phyloP scores from a whole-genome alignment of 1,140 invertebrate genomes.

The Aricia agestis region DNA sequence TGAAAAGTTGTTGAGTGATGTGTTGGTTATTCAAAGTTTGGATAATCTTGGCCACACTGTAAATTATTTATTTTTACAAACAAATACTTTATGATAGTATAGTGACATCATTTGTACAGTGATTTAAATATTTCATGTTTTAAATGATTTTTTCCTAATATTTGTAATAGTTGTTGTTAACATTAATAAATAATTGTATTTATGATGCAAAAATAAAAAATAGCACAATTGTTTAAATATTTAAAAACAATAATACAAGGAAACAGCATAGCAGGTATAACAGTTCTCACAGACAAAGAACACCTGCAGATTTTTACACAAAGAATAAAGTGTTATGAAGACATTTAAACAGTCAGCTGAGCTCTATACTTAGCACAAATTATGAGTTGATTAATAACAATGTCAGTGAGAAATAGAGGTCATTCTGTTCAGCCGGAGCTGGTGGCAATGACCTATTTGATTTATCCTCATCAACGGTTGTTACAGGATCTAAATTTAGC shows the following conservation, averaged over 20 bases:
- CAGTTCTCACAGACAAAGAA: not conserved
- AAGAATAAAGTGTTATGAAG: not conserved
- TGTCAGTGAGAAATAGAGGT: slow-evolving; percentile 26
- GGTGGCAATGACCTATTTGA: slow-evolving; percentile 51
- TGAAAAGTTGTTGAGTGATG: too few relatives aligned
- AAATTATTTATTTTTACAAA: too few relatives aligned
- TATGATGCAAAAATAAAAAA: not conserved
- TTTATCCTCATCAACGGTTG: slow-evolving; percentile 44
- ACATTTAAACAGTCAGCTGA: not conserved
- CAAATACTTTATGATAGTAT: too few relatives aligned
- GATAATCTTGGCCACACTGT: too few relatives aligned
- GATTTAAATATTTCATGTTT: too few relatives aligned
- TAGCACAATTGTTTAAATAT: not conserved
- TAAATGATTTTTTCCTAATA: too few relatives aligned
- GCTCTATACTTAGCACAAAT: slow-evolving; percentile 2
- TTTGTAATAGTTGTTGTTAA: too few relatives aligned
- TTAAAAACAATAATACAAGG: not conserved
- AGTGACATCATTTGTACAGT: too few relatives aligned
- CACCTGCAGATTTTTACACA: not conserved
- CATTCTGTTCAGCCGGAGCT: slow-evolving; percentile 27
- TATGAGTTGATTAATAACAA: slow-evolving; percentile 4
- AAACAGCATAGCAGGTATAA: not conserved
- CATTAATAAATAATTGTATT: too few relatives aligned
- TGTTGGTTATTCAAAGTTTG: too few relatives aligned
- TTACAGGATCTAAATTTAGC: slow-evolving; percentile 38